A percentile compares a stretch with the other conserved stretches of the same genome.
Conservation (phyloP, 2,113 vertebrate species). For the Vidua macroura region DNA sequence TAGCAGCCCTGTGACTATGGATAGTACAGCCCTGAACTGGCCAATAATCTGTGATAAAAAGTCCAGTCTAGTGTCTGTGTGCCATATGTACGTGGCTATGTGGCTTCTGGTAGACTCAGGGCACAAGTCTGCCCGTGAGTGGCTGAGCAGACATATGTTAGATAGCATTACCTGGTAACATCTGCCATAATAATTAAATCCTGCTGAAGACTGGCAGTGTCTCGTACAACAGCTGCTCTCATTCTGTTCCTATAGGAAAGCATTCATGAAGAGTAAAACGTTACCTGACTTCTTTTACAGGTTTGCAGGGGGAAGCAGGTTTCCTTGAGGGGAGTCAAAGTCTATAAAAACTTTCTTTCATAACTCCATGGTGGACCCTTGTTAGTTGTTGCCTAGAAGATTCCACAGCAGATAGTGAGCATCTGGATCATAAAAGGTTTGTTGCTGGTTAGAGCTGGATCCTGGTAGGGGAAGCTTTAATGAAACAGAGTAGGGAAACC, state of each 20-base stretch:
- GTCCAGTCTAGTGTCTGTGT: background rate
- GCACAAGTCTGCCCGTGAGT: background rate
- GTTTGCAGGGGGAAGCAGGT: background rate
- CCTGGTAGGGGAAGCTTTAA: background rate
- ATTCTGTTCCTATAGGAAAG: background rate
- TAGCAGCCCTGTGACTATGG: background rate
- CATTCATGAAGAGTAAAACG: background rate
- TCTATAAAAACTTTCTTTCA: background rate
- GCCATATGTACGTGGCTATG: background rate
- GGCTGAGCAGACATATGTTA: background rate
- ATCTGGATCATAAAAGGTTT: conserved; percentile 7
- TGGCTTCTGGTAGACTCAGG: background rate
- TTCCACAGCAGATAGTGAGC: background rate
- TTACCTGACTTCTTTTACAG: background rate
- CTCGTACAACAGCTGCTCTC: background rate
- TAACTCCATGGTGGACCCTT: background rate
- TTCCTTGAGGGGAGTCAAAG: background rate
- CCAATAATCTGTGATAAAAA: background rate
- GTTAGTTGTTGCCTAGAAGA: conserved; percentile 6
- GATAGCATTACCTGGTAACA: conserved; percentile 1
- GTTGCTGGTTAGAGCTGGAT: background rate
- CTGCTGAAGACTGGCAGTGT: background rate
- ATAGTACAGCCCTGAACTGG: background rate
- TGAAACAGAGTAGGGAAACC: background rate
- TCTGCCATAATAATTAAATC: background rate